Evolutionary conservation across 2,113 vertebrate species (phyloP).

Genomic region (Plotosus lineatus): DNA sequence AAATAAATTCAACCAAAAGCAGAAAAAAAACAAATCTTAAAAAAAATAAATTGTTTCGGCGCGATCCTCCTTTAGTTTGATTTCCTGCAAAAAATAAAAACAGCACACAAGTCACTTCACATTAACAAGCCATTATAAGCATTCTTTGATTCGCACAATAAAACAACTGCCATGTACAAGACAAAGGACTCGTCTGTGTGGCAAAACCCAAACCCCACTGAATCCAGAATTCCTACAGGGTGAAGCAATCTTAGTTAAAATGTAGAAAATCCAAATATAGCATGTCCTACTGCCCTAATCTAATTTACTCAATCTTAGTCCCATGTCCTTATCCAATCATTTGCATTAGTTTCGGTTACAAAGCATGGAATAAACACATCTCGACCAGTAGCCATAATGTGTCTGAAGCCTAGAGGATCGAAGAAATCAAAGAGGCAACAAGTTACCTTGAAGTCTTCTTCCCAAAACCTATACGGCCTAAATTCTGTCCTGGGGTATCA

Average conservation of each 20-base stretch:
- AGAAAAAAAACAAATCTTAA: conserved; percentile 55
- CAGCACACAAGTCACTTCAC: not conserved
- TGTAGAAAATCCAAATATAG: conserved; percentile 18
- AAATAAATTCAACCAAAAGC: conserved; percentile 38
- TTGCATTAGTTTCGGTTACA: not conserved
- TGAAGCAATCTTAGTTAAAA: not conserved
- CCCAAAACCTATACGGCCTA: not conserved
- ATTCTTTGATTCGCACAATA: not conserved
- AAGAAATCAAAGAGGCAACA: conserved; percentile 20
- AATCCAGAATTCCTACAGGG: not conserved
- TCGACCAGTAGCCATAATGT: not conserved
- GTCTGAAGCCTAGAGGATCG: not conserved
- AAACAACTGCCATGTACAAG: not conserved
- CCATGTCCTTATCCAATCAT: conserved; percentile 1
- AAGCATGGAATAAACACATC: not conserved
- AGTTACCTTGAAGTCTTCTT: not conserved
- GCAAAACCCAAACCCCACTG: not conserved
- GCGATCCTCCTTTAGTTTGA: conserved; percentile 65
- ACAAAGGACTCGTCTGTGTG: not conserved
- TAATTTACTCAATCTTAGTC: conserved; percentile 19
- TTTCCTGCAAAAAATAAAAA: conserved; percentile 59
- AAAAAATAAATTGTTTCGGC: conserved; percentile 53
- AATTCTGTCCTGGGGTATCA: not conserved
- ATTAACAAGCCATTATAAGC: not conserved
- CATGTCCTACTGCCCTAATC: conserved; percentile 37